phyloP scores from a whole-genome alignment of 2,888 invertebrate species.

The Acleris emargana region DNA sequence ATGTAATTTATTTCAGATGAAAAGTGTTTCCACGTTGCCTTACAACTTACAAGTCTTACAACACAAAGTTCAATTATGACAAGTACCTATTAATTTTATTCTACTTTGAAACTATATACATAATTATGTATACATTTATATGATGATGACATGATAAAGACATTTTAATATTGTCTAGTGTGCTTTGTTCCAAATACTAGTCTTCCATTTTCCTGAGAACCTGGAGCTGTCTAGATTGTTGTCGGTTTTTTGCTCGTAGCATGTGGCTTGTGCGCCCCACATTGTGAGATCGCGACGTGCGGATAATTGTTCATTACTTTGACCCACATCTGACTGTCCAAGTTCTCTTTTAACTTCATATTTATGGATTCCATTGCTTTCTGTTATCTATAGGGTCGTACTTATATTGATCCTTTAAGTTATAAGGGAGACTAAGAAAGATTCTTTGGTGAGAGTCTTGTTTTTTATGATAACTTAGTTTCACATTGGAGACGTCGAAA shows the following conservation, averaged over 20 bases:
- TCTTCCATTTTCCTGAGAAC: slow-evolving; percentile 53
- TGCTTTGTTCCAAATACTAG: slow-evolving; percentile 44
- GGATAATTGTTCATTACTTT: slow-evolving; percentile 44
- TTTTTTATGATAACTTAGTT: background rate
- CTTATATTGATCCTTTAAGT: background rate
- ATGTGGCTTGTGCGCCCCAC: slow-evolving; percentile 40
- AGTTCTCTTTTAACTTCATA: slow-evolving; percentile 21
- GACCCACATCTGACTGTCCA: slow-evolving; percentile 41
- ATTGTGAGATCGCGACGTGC: slow-evolving; percentile 49
- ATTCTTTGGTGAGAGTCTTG: background rate
- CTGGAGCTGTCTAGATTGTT: slow-evolving; percentile 49
- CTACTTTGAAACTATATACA: too few relatives aligned
- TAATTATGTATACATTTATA: too few relatives aligned
- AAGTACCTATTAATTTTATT: too few relatives aligned
- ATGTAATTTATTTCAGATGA: too few relatives aligned
- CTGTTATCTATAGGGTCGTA: background rate
- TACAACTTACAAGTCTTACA: too few relatives aligned
- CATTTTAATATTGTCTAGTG: slow-evolving; percentile 1
- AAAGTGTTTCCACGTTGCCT: too few relatives aligned
- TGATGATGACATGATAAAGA: too few relatives aligned
- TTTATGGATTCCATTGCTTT: background rate
- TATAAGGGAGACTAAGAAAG: background rate
- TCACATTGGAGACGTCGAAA: slow-evolving; percentile 40
- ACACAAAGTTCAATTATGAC: too few relatives aligned
- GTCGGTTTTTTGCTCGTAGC: slow-evolving; percentile 55